Evolutionary conservation across 2,797 vertebrate genomes (phyloP), one percentile per base, ranked within the genome.

Genomic region (Notolabrus celidotus): DNA sequence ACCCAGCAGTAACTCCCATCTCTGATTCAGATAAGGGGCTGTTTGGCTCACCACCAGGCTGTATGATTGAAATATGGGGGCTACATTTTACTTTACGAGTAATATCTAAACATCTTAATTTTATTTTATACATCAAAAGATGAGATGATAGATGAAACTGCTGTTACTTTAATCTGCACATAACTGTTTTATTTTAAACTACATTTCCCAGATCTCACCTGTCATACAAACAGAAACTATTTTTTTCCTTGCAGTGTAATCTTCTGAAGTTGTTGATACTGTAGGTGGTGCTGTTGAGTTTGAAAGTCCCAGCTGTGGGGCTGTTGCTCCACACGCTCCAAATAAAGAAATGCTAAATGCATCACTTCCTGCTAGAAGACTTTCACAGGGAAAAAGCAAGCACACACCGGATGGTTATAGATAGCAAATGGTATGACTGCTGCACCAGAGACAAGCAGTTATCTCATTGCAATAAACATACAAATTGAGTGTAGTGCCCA

Each of bases 361-460:
- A 74, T 60, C 63, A 65, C 65, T 69, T 86, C 69, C 73, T 81
- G 72, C 25, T 15, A 39, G n/a, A 22, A 10, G 22, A 27, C 54
- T 62, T 15, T 39, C 38, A 5, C 39, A 17, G 57, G 1, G 3
- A 4, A 31, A 31, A 7, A 36, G 23, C 3, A 23, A 12, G 8
- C 17, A 25, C 27, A 25, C 29, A 12, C 10, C 11, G 36, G 8
- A 36, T 36, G 4, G 31, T 31, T 4, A 31, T 3, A 27, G 27
- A 27, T 27, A n/a, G 6, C 27, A 3, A 27, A 27, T 6, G 27
- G 27, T 27, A 3, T 31, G 29, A 31, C 29, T 31, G 3, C 29
- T 31, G 29, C 4, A 31, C 29, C 31, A 7, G 3, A 27, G 6
- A 27, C 27, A 8, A 31, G 29, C 1, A 0, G 20, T 7, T 34